Evolutionary conservation across 2,113 vertebrate genomes (phyloP).

Genomic region (Pelecanus crispus): DNA sequence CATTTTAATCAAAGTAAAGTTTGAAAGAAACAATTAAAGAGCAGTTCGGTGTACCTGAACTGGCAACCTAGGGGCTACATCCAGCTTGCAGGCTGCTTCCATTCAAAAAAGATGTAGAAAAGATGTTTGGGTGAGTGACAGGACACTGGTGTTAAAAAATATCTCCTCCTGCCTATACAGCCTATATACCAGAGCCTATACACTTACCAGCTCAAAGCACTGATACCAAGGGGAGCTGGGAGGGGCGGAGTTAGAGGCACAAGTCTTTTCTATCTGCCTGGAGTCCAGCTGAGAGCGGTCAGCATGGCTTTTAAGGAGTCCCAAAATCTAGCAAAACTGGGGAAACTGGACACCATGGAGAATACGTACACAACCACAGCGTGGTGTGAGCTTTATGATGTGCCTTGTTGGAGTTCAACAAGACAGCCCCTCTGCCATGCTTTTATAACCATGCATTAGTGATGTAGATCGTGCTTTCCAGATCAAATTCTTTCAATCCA

Average conservation of each 20-base stretch:
- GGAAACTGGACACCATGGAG: neutral
- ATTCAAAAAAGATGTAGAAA: neutral
- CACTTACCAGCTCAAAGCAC: neutral
- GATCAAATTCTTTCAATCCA: neutral
- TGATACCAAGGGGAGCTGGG: neutral
- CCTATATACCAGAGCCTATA: neutral
- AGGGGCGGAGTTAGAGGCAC: neutral
- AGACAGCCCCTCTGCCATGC: neutral
- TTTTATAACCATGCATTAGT: neutral
- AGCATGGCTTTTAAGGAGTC: neutral
- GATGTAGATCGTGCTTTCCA: neutral
- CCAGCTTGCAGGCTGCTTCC: neutral
- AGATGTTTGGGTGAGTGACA: neutral
- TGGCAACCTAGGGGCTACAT: neutral
- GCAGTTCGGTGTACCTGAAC: neutral
- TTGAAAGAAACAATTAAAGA: neutral
- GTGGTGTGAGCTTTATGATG: neutral
- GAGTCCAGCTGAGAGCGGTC: neutral
- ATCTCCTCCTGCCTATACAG: neutral
- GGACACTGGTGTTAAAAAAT: neutral
- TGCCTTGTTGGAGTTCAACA: neutral
- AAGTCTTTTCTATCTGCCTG: neutral
- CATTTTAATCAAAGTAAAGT: neutral
- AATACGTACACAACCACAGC: fast-evolving
- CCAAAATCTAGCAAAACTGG: neutral